A percentile compares a stretch with the other conserved stretches of the same genome.
These are phyloP conservation scores for Adelphocoris suturalis DNA, from an alignment of 2,888 invertebrate genomes.

Conservation along the genomic window DNA sequence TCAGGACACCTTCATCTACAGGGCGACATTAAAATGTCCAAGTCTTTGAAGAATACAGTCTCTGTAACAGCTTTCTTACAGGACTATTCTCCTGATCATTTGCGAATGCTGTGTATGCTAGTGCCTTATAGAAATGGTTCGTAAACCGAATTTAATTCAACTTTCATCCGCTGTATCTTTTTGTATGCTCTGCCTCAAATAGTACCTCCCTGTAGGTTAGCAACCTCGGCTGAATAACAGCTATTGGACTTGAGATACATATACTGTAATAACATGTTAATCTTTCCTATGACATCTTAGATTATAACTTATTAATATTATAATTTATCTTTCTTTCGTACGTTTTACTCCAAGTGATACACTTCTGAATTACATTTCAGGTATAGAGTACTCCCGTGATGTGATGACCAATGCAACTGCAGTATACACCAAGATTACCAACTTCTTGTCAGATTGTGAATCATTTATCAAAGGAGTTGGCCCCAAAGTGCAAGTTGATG, in stretches of 20 bases:
- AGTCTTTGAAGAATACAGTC: constrained; percentile 92
- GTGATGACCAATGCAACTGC: constrained; percentile 85
- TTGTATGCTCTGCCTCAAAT: no score
- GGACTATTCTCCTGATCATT: constrained; percentile 85
- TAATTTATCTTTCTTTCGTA: no score
- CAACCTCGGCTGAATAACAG: no score
- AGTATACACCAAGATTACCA: constrained; percentile 84
- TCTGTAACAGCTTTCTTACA: constrained; percentile 86
- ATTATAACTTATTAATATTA: no score
- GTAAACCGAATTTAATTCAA: constrained; percentile 12
- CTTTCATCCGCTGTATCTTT: no score
- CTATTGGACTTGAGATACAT: no score
- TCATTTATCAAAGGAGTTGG: constrained; percentile 83
- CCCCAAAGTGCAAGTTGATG: constrained; percentile 79
- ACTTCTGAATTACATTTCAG: constrained; percentile 76
- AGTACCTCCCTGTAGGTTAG: no score
- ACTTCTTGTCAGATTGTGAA: constrained; percentile 85
- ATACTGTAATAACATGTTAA: no score
- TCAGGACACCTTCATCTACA: constrained; percentile 84
- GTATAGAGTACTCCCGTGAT: constrained; percentile 86
- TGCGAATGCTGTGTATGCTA: constrained; percentile 91
- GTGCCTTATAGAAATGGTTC: constrained; percentile 84
- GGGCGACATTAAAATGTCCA: constrained; percentile 94
- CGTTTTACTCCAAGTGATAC: no score
- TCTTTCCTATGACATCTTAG: no score